Evolutionary conservation across 2,113 vertebrate species (phyloP), one percentile per base, ranked within the genome.

Genomic region (Porphyrio hochstetteri): DNA sequence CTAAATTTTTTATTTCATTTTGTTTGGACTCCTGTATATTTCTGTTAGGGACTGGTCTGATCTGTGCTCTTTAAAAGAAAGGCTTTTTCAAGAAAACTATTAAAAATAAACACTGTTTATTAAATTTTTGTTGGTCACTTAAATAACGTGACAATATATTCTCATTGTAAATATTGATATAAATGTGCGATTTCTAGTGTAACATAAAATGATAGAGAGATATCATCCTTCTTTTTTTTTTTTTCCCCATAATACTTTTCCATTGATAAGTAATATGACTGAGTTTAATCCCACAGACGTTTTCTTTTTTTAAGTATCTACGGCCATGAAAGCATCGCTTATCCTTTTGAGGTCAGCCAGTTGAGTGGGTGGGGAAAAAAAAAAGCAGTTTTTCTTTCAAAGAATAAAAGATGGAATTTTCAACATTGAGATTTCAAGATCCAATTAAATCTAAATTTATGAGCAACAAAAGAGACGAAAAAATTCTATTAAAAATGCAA

Each of bases 401-500:
- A 95, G 92, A 75, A 82, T 42, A 90, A 90, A 95, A 95, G 40
- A 44, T 81, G 44, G 87, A 31, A 71, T 94, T 93, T 96, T 93
- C 81, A 81, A 44, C 23, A 77, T 5, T 88, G 68, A 95, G 46
- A 93, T 95, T 96, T 97, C 75, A 74, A 86, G 77, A 97, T 96
- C 52, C 65, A 95, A 96, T 96, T 95, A 93, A 84, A 95, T 79
- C 56, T 82, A 96, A 95, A 69, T 94, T 97, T 84, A 94, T 5
- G 28, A 97, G 83, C 65, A 95, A 95, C 81, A 98, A 96, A 96
- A 92, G 78, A 94, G 44, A 80, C 59, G 85, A 35, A 90, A 93
- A 97, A 93, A 93, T 87, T 95, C 91, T 96, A 96, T 97, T 96
- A 95, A 93, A 96, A 89, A 8, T 19, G 12, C 69, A 93, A 85